phyloP scores from a whole-genome alignment of 2,113 vertebrate genomes.

The Dermatemys mawii region DNA sequence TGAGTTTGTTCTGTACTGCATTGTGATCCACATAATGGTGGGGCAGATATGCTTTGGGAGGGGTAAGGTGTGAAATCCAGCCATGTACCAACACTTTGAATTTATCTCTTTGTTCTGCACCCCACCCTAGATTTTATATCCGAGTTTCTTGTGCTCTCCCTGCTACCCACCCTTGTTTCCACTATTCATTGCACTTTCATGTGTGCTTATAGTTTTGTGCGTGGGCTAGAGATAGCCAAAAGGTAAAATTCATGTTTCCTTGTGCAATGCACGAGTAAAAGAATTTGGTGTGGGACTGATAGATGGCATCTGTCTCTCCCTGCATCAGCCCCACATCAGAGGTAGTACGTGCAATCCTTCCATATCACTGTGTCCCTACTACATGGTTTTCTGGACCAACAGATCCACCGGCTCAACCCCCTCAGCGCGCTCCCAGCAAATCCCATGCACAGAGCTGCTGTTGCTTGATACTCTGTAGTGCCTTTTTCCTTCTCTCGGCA shows the following conservation, averaged over 20 bases:
- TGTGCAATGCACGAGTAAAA: neutral
- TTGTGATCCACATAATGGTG: neutral
- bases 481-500: too few species aligned
- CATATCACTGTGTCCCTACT: neutral
- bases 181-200: neutral
- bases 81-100: neutral
- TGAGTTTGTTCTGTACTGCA: neutral
- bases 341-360: neutral
- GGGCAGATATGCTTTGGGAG: neutral
- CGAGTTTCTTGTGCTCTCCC: neutral
- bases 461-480: too few species aligned
- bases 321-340: neutral
- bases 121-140: neutral
- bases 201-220: neutral
- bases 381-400: too few species aligned
- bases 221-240: neutral
- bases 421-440: too few species aligned
- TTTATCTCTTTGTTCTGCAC: neutral
- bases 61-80: neutral
- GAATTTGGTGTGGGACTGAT: neutral
- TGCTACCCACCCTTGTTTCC: neutral
- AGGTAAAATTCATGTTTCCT: neutral
- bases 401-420: too few species aligned
- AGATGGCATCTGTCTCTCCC: neutral
- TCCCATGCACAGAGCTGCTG: too few species aligned